phyloP scores from a whole-genome alignment of 2,113 vertebrate species.

The Platichthys stellatus region DNA sequence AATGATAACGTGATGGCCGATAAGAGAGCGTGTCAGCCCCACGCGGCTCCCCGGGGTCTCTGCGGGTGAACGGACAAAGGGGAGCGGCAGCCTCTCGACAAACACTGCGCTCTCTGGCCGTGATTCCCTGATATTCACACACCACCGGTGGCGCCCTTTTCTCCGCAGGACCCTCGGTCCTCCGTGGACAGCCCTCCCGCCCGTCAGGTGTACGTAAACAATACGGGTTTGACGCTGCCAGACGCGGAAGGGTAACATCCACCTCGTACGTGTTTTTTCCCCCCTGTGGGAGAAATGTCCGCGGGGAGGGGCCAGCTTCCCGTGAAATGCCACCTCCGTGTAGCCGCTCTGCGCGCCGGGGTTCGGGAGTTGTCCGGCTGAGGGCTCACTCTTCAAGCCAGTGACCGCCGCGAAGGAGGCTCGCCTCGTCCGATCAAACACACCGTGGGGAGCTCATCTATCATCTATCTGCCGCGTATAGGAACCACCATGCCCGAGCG shows the following conservation, averaged over 20 bases:
- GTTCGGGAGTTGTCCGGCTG: constrained; percentile 66
- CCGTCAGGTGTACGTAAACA: constrained; percentile 62
- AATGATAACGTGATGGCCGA: too few relatives aligned
- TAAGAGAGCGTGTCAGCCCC: too few relatives aligned
- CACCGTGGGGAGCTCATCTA: constrained; percentile 2
- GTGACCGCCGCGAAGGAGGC: constrained; percentile 4
- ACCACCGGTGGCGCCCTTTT: constrained; percentile 70
- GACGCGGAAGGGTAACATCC: constrained; percentile 56
- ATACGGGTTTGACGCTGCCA: constrained; percentile 44
- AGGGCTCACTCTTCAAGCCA: constrained; percentile 36
- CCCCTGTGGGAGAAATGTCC: constrained; percentile 46
- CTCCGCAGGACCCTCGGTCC: constrained; percentile 25
- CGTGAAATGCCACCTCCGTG: constrained; percentile 54
- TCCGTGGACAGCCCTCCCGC: constrained; percentile 12
- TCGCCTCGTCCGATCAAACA: constrained; percentile 6
- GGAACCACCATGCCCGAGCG: not conserved
- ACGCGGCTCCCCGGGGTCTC: too few relatives aligned
- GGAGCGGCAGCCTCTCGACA: constrained; percentile 24
- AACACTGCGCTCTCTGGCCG: constrained; percentile 48
- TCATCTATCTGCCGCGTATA: not conserved
- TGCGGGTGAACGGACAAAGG: constrained; percentile 1
- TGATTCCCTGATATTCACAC: constrained; percentile 56
- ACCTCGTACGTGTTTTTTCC: constrained; percentile 34
- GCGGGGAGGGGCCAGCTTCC: constrained; percentile 66
- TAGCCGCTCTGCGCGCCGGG: constrained; percentile 26